Evolutionary conservation across 2,113 vertebrate genomes (phyloP).

Genomic region (Gadus chalcogrammus): DNA sequence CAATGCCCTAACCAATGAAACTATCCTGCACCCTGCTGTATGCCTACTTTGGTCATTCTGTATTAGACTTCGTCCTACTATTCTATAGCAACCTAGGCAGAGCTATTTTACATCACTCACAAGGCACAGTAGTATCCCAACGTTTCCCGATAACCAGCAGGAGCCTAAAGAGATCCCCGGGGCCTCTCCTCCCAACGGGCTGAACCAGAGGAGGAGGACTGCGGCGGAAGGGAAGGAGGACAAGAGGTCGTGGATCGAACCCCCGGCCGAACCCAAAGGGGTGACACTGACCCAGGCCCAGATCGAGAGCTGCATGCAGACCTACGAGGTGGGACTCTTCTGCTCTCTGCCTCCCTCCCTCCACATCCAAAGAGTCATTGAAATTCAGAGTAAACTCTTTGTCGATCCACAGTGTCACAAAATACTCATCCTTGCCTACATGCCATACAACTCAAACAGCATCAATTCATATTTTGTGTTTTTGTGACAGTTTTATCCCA

Average conservation of each 20-base stretch:
- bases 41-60: too few relatives aligned
- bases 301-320: conserved; percentile 96
- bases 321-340: conserved; percentile 80
- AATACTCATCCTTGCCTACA: background rate
- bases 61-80: background rate
- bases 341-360: background rate
- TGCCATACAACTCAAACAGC: background rate
- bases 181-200: conserved; percentile 30
- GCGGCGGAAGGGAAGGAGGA: conserved; percentile 57
- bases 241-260: conserved; percentile 91
- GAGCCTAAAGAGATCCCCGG: conserved; percentile 43
- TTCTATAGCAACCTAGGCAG: background rate
- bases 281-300: conserved; percentile 86
- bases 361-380: too few relatives aligned
- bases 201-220: conserved; percentile 55
- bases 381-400: too few relatives aligned
- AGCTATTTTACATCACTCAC: too few relatives aligned
- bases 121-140: background rate
- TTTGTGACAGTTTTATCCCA: background rate
- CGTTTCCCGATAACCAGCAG: conserved; percentile 23
- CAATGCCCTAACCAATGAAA: too few relatives aligned
- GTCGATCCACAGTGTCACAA: too few relatives aligned
- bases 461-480: background rate
- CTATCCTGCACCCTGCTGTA: too few relatives aligned
- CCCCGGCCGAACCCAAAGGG: conserved; percentile 79